Conservation (phyloP, 1,140 invertebrate species). For the Oedothorax gibbosus region DNA sequence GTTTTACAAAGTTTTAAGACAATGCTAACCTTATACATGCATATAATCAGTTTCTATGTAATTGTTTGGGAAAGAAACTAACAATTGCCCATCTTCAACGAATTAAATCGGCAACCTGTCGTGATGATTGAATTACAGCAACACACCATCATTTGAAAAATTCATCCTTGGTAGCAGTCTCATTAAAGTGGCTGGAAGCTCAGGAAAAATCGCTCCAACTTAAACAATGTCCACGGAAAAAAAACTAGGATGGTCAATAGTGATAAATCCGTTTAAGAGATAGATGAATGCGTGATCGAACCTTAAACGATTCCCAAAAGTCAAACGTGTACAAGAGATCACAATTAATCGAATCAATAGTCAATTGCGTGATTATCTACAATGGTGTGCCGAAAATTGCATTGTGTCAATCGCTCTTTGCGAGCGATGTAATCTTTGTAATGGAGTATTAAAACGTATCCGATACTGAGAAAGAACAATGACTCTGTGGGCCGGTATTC, state of each 20-base stretch:
- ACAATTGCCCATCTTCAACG: too few species aligned
- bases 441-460: constrained; percentile 60
- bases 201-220: constrained; percentile 10
- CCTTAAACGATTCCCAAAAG: constrained; percentile 47
- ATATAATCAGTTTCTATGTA: too few species aligned
- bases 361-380: constrained; percentile 48
- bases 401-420: constrained; percentile 53
- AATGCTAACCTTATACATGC: too few species aligned
- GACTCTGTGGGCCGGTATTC: constrained; percentile 34
- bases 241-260: constrained; percentile 44
- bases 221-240: constrained; percentile 42
- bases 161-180: constrained; percentile 10
- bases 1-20: too few species aligned
- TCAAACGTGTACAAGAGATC: constrained; percentile 46
- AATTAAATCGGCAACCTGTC: constrained; percentile 12
- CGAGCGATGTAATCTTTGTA: constrained; percentile 57
- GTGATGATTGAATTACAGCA: constrained; percentile 49
- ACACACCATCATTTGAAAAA: too few species aligned
- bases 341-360: constrained; percentile 57
- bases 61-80: too few species aligned
- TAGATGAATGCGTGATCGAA: constrained; percentile 57
- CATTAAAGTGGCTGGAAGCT: constrained; percentile 34
- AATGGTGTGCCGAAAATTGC: constrained; percentile 47
- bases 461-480: constrained; percentile 57
- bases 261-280: constrained; percentile 54